A percentile compares a stretch with the other conserved stretches of the same genome.
Evolutionary conservation across 2,888 invertebrate genomes (phyloP).

Genomic region (Tanypteryx hageni): DNA sequence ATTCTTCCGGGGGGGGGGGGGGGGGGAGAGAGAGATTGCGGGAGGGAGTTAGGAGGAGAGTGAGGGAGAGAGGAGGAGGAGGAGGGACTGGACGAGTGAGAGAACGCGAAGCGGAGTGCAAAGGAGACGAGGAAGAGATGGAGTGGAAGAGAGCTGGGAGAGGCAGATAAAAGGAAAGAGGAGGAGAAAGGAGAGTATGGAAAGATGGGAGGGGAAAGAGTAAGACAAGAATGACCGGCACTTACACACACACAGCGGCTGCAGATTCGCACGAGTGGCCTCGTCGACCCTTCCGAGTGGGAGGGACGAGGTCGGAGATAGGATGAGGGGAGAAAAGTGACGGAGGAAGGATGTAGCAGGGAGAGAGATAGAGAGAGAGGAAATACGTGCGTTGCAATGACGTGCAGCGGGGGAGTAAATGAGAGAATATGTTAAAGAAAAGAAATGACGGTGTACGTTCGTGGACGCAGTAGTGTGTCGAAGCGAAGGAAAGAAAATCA

Average conservation of each 20-base stretch:
- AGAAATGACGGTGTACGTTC: background rate
- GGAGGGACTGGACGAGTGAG: background rate
- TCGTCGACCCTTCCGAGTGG: background rate
- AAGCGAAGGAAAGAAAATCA: background rate
- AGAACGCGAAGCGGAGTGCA: background rate
- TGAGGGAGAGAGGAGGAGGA: background rate
- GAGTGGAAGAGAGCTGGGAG: background rate
- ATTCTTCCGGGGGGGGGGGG: background rate
- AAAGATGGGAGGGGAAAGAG: background rate
- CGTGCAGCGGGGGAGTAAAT: background rate
- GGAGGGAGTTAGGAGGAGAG: background rate
- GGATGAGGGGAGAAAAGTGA: background rate
- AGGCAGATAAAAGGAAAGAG: background rate
- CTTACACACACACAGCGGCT: slow-evolving; percentile 11
- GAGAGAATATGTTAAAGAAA: background rate
- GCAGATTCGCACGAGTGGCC: slow-evolving; percentile 52
- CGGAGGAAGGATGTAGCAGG: background rate
- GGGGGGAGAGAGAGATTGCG: background rate
- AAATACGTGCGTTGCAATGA: background rate
- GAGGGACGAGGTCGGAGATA: background rate
- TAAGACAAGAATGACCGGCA: slow-evolving; percentile 44
- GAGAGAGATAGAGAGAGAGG: background rate
- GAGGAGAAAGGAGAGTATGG: background rate
- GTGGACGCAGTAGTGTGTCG: background rate
- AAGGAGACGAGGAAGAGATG: background rate